Evolutionary conservation across 2,797 vertebrate genomes (phyloP).

Genomic region (Myripristis murdjan): DNA sequence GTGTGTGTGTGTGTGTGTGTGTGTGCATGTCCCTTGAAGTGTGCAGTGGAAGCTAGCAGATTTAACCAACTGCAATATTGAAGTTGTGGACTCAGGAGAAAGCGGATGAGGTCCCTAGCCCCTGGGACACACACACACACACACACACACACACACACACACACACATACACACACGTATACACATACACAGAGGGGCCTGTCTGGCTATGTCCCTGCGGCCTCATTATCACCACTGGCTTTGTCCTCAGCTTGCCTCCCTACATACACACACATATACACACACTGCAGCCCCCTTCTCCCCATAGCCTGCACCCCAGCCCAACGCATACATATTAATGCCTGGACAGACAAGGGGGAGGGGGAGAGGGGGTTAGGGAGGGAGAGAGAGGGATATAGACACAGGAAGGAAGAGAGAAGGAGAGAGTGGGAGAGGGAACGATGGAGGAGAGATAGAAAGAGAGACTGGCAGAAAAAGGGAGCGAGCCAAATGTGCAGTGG

Average conservation of each 20-base stretch:
- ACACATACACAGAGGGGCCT: conserved; percentile 74
- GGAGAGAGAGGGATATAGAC: conserved; percentile 68
- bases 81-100: conserved; percentile 81
- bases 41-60: conserved; percentile 67
- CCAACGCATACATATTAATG: conserved; percentile 85
- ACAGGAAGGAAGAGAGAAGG: conserved; percentile 66
- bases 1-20: conserved; percentile 32
- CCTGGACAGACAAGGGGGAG: conserved; percentile 62
- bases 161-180: conserved; percentile 41
- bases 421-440: conserved; percentile 60
- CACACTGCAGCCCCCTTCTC: conserved; percentile 76
- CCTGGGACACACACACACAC: conserved; percentile 55
- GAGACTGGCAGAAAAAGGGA: conserved; percentile 59
- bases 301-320: conserved; percentile 81
- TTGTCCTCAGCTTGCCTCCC: conserved; percentile 83
- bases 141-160: conserved; percentile 8
- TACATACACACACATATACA: conserved; percentile 62
- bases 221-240: conserved; percentile 86
- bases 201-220: conserved; percentile 85
- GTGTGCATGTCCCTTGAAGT: conserved; percentile 68
- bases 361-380: conserved; percentile 59
- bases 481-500: conserved; percentile 74
- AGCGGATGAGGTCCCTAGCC: conserved; percentile 73
- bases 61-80: conserved; percentile 78
- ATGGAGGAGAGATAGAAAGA: conserved; percentile 59